These are phyloP conservation scores for Harpagifer antarcticus DNA, from an alignment of 2,797 vertebrate genomes.

Conservation along the genomic window DNA sequence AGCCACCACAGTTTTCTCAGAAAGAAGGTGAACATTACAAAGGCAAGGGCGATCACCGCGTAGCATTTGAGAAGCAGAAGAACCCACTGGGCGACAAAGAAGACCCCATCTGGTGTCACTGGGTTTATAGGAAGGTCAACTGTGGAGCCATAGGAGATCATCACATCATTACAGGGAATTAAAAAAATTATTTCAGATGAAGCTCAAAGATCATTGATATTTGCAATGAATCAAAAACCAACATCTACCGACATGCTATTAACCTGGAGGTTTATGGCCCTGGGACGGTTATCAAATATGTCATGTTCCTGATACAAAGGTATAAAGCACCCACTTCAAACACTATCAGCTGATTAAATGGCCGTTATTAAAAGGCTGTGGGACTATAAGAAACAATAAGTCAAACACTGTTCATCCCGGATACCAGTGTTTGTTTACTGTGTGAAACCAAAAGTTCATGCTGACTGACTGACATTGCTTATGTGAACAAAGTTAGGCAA, in stretches of 20 bases:
- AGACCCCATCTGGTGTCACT: slow-evolving; percentile 61
- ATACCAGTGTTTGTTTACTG: no score
- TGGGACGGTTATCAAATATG: no score
- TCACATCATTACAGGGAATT: not conserved
- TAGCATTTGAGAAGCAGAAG: slow-evolving; percentile 66
- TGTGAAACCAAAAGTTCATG: no score
- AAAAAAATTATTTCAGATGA: not conserved
- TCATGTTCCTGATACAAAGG: not conserved
- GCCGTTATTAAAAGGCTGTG: no score
- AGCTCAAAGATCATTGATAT: not conserved
- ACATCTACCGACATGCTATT: not conserved
- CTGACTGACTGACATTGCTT: no score
- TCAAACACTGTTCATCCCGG: no score
- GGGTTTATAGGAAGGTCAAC: slow-evolving; percentile 40
- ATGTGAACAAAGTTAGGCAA: no score
- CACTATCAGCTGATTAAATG: no score
- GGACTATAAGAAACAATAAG: no score
- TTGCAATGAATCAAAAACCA: not conserved
- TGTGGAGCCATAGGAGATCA: slow-evolving; percentile 21
- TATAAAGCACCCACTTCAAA: not conserved
- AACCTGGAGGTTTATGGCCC: not conserved
- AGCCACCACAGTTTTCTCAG: slow-evolving; percentile 60
- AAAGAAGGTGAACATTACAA: slow-evolving; percentile 41
- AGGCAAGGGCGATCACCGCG: slow-evolving; percentile 51
- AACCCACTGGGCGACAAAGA: slow-evolving; percentile 60